Evolutionary conservation across 2,113 vertebrate genomes (phyloP), one percentile per base, ranked within the genome.

Genomic region (Sprattus sprattus): DNA sequence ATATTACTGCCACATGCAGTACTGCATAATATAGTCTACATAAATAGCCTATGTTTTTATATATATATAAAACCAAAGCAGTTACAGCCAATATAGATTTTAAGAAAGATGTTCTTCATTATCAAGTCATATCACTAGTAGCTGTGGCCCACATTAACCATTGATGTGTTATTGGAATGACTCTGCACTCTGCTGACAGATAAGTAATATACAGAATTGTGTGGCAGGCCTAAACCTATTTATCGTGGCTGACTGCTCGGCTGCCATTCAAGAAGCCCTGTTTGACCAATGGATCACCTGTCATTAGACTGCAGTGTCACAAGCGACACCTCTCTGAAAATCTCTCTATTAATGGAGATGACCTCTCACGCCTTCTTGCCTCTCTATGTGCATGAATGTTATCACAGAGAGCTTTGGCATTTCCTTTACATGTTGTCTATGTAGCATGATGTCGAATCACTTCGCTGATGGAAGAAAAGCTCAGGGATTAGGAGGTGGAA

Each of bases 401-500:
- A 39, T 15, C 32, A 39, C 11, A 44, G 4, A 32, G 15, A 78
- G 28, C 28, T 32, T 32, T 39, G 71, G 13, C 71, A 78, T 39
- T 78, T 78, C 32, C 71, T 44, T 44, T 88, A 25, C 83, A 25
- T 45, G 81, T 81, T 82, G 83, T 75, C 85, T 82, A n/a, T 82
- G 78, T 81, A 75, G 57, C 85, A 88, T 84, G 71, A 75, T 60
- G 64, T 60, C 84, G 71, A 86, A 86, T 81, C 75, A 86, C 87
- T 89, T 81, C 84, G 75, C 45, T 83, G 87, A 87, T 88, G 60
- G 86, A 84, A 86, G 85, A 88, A 86, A 85, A 90, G 85, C 75
- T 88, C 83, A 83, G 83, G 87, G 88, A 88, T 89, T 90, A 88
- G 49, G 75, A 86, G 57, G 57, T 64, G 44, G 52, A 16, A 67